Base-by-base conservation (phyloP, 2,888 invertebrate genomes). In the Charanyca ferruginea region DNA sequence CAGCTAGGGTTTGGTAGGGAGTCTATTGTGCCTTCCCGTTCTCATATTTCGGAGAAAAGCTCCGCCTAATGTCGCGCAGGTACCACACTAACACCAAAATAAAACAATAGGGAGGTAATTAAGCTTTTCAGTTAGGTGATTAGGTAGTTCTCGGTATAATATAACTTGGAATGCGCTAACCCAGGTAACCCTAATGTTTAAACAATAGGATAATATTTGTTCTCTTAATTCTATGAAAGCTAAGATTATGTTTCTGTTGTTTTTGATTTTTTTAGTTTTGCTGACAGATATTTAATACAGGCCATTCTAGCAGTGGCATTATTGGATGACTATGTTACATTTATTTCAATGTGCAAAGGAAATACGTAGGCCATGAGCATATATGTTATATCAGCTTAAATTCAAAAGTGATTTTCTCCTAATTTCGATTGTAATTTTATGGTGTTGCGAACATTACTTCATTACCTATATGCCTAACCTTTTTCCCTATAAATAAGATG, bases 31-130 rank as follows among this genome's bases (percentile, higher is more conserved):
- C 8, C 7, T 22, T 2, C 7, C 16, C 1, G 9, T 2, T 16
- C 5, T 8, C 18, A 13, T 8, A 20, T 20, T 67, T 55, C 49
- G 7, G 13, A 41, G 62, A 61, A 61, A 1, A 13, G 23, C 20
- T 54, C 20, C 2, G 7, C 11, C 3, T 41, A 48, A 42, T 32
- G 11, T n/a, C 22, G 4, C 3, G 11, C 16, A 23, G 45, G 38
- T 41, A 52, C 0, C n/a, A 11, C 42, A 16, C 16, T 13, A 0
- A 16, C 7, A 16, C 16, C 1, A 11, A 18, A 38, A 16, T 54
- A 20, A 16, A 41, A 61, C 54, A 69, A 71, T 51, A 16, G 45
- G 18, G 22, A 5, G 18, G 20, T 41, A 25, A n/a, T n/a, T 51
- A 41, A 28, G 47, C 38, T 69, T 22, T 9, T 32, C 32, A 11